phyloP scores from a whole-genome alignment of 2,888 invertebrate species.

The Meteorus cinctellus region DNA sequence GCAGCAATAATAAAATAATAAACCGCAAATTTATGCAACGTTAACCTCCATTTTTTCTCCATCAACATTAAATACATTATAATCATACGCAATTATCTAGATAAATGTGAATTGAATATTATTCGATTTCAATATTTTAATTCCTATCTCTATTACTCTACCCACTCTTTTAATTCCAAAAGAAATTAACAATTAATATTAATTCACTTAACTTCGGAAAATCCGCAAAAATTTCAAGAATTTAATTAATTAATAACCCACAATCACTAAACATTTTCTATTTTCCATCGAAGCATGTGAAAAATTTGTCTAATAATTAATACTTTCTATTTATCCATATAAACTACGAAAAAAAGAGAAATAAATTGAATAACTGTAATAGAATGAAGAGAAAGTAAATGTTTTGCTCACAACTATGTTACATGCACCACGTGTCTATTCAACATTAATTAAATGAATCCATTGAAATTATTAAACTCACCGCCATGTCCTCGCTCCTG shows the following conservation, averaged over 20 bases:
- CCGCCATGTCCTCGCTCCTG: conserved; percentile 86
- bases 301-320: neutral
- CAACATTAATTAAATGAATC: conserved; percentile 12
- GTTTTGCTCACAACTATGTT: neutral
- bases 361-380: conserved; percentile 1
- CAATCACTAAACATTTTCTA: neutral
- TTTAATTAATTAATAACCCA: neutral
- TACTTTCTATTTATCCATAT: neutral
- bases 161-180: too few relatives aligned
- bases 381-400: conserved; percentile 1
- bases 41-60: neutral
- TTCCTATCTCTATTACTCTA: neutral
- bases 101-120: neutral
- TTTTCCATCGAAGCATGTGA: neutral
- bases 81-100: neutral
- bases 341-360: neutral
- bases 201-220: neutral
- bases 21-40: neutral
- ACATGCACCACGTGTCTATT: neutral
- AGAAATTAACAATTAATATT: too few relatives aligned
- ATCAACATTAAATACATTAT: neutral
- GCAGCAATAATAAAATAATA: conserved; percentile 24
- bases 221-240: neutral
- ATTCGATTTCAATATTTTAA: neutral
- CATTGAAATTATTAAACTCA: conserved; percentile 73